phyloP scores from a whole-genome alignment of 1,140 invertebrate genomes.

The Leguminivora glycinivorella region DNA sequence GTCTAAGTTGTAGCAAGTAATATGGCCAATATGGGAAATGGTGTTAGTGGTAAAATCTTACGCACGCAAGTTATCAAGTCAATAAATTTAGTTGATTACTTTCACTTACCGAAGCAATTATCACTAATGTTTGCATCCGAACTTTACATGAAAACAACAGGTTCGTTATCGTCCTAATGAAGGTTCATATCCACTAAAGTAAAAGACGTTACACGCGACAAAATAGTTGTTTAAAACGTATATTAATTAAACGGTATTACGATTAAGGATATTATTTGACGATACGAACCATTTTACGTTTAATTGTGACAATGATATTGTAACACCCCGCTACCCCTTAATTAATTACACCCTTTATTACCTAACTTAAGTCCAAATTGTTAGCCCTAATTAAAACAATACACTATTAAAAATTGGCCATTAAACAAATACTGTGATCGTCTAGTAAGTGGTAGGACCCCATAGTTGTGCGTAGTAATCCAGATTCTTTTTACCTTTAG shows the following conservation, averaged over 20 bases:
- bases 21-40: background rate
- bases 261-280: no score
- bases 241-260: background rate
- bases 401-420: no score
- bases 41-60: background rate
- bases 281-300: no score
- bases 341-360: no score
- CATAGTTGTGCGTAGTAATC: no score
- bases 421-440: no score
- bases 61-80: background rate
- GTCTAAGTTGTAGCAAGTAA: background rate
- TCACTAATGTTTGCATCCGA: constrained; percentile 43
- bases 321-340: no score
- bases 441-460: no score
- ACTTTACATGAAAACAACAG: constrained; percentile 47
- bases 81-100: constrained; percentile 29
- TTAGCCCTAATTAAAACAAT: no score
- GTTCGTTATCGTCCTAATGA: constrained; percentile 42
- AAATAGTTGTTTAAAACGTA: constrained; percentile 2
- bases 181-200: constrained; percentile 30
- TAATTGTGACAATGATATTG: no score
- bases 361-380: no score
- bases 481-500: no score
- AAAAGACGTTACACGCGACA: background rate
- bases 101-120: constrained; percentile 43